A percentile compares a stretch with the other conserved stretches of the same genome.
phyloP scores from a whole-genome alignment of 2,888 invertebrate species.

The Sarcophaga carnaria region DNA sequence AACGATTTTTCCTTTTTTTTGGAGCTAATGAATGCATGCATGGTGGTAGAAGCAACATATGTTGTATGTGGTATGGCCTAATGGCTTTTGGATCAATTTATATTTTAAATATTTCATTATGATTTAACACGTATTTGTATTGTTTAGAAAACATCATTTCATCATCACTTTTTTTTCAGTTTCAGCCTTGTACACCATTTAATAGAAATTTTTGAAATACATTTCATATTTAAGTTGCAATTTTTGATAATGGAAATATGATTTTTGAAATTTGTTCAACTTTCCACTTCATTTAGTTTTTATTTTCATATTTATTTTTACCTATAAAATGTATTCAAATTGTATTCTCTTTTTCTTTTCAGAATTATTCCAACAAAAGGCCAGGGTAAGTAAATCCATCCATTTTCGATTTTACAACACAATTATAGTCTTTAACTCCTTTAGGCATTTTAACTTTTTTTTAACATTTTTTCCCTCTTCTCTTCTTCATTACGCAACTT shows the following conservation, averaged over 20 bases:
- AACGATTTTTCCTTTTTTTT: slow-evolving; percentile 9
- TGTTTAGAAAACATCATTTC: no score
- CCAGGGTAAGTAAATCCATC: slow-evolving; percentile 29
- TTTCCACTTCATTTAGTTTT: background rate
- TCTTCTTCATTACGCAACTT: slow-evolving; percentile 6
- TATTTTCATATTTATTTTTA: background rate
- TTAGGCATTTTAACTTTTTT: slow-evolving; percentile 9
- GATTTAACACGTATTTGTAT: background rate
- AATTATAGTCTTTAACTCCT: slow-evolving; percentile 18
- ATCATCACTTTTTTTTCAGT: no score
- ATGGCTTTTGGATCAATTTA: background rate
- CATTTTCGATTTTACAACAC: background rate
- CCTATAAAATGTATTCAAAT: background rate
- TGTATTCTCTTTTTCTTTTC: background rate
- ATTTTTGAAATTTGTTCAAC: background rate
- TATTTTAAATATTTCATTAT: background rate
- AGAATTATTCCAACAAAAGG: background rate
- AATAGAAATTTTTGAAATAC: no score
- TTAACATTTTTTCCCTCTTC: background rate
- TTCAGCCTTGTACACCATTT: no score
- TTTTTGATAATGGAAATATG: background rate
- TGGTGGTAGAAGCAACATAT: background rate
- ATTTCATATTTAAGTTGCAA: no score
- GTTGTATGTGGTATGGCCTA: background rate
- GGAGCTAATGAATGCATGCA: background rate